These are phyloP conservation scores for Grapholita molesta DNA, from an alignment of 1,140 invertebrate species.

Conservation along the genomic window DNA sequence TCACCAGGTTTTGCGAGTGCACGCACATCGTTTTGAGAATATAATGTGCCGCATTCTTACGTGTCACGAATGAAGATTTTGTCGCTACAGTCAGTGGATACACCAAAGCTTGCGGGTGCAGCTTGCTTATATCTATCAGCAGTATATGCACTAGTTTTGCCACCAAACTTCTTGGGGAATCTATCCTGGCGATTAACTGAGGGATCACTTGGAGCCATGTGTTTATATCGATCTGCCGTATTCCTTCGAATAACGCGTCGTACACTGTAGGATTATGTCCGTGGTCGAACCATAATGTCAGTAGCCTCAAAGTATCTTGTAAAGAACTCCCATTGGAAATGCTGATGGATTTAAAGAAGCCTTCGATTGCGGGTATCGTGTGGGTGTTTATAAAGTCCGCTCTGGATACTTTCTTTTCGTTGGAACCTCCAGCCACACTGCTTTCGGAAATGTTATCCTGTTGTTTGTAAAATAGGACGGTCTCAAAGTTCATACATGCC, in stretches of 20 bases:
- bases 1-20: slow-evolving; percentile 94
- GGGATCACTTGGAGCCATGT: slow-evolving; percentile 99
- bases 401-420: slow-evolving; percentile 58
- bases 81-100: slow-evolving; percentile 98
- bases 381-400: slow-evolving; percentile 86
- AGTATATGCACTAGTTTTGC: slow-evolving; percentile 95
- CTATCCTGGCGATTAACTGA: slow-evolving; percentile 98
- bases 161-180: slow-evolving; percentile 93
- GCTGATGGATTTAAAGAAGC: slow-evolving; percentile 98
- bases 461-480: slow-evolving; percentile 94
- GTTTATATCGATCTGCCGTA: slow-evolving; percentile 96
- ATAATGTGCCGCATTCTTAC: slow-evolving; percentile 95
- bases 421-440: slow-evolving; percentile 49
- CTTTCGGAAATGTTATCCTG: slow-evolving; percentile 68
- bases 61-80: slow-evolving; percentile 91
- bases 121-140: slow-evolving; percentile 95
- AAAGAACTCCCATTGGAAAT: slow-evolving; percentile 94
- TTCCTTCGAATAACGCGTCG: slow-evolving; percentile 94
- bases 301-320: slow-evolving; percentile 95
- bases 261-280: slow-evolving; percentile 95
- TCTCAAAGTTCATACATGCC: slow-evolving; percentile 99
- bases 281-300: slow-evolving; percentile 97
- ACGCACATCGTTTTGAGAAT: slow-evolving; percentile 97
- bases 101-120: slow-evolving; percentile 94
- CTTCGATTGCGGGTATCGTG: slow-evolving; percentile 95